phyloP scores from a whole-genome alignment of 2,113 vertebrate species.

The Podiceps cristatus region DNA sequence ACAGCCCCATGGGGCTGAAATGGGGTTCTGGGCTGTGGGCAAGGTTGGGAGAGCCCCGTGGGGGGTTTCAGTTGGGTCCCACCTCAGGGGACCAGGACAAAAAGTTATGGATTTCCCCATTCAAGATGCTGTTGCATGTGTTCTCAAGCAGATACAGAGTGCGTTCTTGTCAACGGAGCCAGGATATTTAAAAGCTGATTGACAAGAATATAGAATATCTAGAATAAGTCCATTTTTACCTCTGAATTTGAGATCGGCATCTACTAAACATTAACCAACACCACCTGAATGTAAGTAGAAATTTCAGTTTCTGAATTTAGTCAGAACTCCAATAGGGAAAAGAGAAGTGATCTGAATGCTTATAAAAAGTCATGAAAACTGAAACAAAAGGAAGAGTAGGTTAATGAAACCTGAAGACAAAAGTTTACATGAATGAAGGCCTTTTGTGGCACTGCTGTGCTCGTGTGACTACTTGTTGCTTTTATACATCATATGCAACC shows the following conservation, averaged over 20 bases:
- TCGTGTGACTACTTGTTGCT: background rate
- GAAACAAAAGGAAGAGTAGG: background rate
- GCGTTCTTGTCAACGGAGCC: background rate
- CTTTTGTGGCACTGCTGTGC: background rate
- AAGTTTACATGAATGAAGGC: background rate
- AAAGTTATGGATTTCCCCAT: background rate
- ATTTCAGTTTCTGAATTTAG: background rate
- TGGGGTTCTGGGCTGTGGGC: background rate
- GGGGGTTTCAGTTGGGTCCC: background rate
- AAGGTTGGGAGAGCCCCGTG: fast-evolving
- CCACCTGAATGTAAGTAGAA: background rate
- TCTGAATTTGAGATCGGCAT: background rate
- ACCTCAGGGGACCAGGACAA: background rate
- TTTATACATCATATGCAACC: background rate
- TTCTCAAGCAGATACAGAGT: background rate
- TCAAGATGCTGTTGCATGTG: background rate
- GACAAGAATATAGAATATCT: background rate
- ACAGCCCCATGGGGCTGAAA: background rate
- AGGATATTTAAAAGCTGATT: background rate
- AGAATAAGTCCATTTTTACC: background rate
- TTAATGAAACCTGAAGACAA: background rate
- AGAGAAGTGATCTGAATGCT: background rate
- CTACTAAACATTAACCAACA: background rate
- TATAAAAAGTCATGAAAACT: background rate
- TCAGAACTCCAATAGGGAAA: background rate